These are phyloP conservation scores for Malacoctenus gilli DNA, from an alignment of 2,797 vertebrate species.

Conservation along the genomic window DNA sequence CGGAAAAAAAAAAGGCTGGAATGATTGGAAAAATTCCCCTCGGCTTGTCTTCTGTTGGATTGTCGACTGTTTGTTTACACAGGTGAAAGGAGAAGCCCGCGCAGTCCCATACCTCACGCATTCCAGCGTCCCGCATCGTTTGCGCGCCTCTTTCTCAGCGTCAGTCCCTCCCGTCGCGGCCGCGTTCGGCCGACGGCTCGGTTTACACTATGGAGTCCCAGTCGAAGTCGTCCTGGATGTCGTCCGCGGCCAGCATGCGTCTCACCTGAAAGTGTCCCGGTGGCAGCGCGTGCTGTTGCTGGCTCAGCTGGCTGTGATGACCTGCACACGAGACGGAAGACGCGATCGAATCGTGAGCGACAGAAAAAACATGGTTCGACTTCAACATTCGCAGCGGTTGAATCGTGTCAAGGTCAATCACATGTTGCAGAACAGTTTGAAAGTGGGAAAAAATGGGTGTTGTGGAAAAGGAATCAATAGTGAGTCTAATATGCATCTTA, in stretches of 20 bases:
- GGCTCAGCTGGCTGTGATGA: slow-evolving; percentile 86
- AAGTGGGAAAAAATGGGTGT: too few relatives aligned
- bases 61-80: slow-evolving; percentile 70
- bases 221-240: slow-evolving; percentile 91
- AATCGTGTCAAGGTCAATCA: background rate
- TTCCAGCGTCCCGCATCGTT: slow-evolving; percentile 12
- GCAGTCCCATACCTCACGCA: slow-evolving; percentile 36
- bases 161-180: slow-evolving; percentile 8
- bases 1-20: slow-evolving; percentile 26
- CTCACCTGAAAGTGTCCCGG: slow-evolving; percentile 88
- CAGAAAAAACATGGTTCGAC: background rate
- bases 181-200: slow-evolving; percentile 5
- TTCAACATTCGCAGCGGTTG: background rate
- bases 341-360: background rate
- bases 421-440: background rate
- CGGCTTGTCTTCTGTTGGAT: slow-evolving; percentile 71
- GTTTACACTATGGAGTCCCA: slow-evolving; percentile 90
- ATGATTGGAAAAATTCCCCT: slow-evolving; percentile 45
- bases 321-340: too few relatives aligned
- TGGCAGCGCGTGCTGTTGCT: slow-evolving; percentile 83
- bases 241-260: slow-evolving; percentile 85
- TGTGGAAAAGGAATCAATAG: too few relatives aligned
- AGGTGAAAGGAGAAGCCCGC: slow-evolving; percentile 49
- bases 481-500: too few relatives aligned
- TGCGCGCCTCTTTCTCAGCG: slow-evolving; percentile 10